phyloP scores from a whole-genome alignment of 2,888 invertebrate species.

The Andrena bucephala region DNA sequence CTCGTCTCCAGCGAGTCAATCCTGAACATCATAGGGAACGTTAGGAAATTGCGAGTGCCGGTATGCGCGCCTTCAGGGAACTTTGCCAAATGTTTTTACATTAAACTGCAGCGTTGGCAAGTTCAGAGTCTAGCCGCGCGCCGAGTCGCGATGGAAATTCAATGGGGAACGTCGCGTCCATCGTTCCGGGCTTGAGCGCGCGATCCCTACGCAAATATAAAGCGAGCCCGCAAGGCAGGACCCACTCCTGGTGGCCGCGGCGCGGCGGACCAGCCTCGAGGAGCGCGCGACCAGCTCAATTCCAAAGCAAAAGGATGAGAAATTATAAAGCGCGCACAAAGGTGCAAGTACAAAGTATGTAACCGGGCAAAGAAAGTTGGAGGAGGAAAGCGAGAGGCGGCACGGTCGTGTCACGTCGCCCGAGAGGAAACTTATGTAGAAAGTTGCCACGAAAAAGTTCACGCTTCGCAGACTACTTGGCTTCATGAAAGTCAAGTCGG shows the following conservation, averaged over 20 bases:
- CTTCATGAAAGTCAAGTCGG: slow-evolving; percentile 69
- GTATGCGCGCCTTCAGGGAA: slow-evolving; percentile 11
- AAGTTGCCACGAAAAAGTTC: slow-evolving; percentile 66
- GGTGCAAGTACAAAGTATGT: background rate
- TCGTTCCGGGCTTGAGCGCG: background rate
- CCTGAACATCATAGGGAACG: slow-evolving; percentile 31
- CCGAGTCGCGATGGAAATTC: slow-evolving; percentile 1
- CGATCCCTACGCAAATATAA: slow-evolving; percentile 7
- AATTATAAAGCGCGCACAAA: slow-evolving; percentile 15
- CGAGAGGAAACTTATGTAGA: slow-evolving; percentile 48
- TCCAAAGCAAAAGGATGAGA: background rate
- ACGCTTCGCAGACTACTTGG: slow-evolving; percentile 49
- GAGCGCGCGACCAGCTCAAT: background rate
- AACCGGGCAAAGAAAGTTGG: background rate
- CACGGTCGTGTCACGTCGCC: slow-evolving; percentile 35
- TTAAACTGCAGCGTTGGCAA: slow-evolving; percentile 11
- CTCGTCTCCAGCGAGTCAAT: background rate
- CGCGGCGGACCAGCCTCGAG: background rate
- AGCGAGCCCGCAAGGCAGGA: background rate
- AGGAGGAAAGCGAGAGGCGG: slow-evolving; percentile 13
- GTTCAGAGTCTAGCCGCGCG: slow-evolving; percentile 7
- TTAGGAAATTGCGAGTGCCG: slow-evolving; percentile 40
- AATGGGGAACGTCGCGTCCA: background rate
- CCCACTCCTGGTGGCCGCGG: background rate
- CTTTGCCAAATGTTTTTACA: slow-evolving; percentile 29